Base-by-base conservation (phyloP, 92 coral and sea anemone species). In the Epizoanthus scotinus region DNA sequence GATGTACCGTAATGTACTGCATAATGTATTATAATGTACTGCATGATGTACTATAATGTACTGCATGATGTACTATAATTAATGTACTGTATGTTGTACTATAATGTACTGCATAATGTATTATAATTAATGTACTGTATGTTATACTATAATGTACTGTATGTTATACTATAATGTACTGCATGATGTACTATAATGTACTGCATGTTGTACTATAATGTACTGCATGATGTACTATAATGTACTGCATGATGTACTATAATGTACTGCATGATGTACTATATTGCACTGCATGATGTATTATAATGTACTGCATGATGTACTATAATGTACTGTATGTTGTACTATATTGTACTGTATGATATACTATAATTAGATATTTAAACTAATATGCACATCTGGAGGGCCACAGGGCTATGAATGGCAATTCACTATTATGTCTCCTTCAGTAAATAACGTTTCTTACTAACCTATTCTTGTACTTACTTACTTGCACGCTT, bases 261-360 rank as follows among this genome's bases (percentile, higher is more conserved):
- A 67, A 27, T 29, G 72, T 20, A 44, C 12, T 44, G 50, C 50
- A 44, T 1, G 36, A 31, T 31, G 36, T n/a, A n/a, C n/a, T n/a
- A n/a, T 88, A 47, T 53, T 92, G 26, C 97, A 92, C 94, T 92
- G 85, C 87, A 94, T 31, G 18, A 22, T 34, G 61, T 6, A 71
- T 8, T 34, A 34, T 34, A 67, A 27, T 29, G 72, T 20, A 44
- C 12, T 44, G 50, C 50, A 44, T 1, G 36, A 31, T 31, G 36
- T n/a, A n/a, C n/a, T n/a, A n/a, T n/a, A n/a, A n/a, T n/a, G n/a
- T n/a, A n/a, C n/a, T n/a, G n/a, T n/a, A n/a, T 31, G 18, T 42
- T 34, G 61, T 6, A 71, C 21, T 34, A 34, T 34, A 67, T 10
- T 29, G 72, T 20, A 44, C 12, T 44, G 50, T 13, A 44, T 1